Base-by-base conservation (phyloP, 2,888 invertebrate genomes). In the Anoncus sp. region DNA sequence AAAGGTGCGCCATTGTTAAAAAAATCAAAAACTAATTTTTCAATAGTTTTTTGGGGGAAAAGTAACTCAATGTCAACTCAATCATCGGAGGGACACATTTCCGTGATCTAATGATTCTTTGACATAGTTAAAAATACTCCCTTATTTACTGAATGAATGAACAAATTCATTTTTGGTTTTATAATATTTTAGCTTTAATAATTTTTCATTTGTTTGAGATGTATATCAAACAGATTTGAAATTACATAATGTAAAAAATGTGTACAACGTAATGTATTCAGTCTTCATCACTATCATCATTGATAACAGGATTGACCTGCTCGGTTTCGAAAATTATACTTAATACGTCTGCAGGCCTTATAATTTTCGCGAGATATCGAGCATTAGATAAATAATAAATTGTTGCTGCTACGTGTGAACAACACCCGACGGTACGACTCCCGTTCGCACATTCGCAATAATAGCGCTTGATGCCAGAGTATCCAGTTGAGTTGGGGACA, bases 361-460 rank as follows among this genome's bases (percentile, higher is more conserved):
- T 6, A 22, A 73, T 77, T 66, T 51, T 51, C 0, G 49, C 43
- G 7, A 65, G 35, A 59, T 51, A 66, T 45, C 66, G 53, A 14
- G 31, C 72, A 43, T 75, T 49, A 22, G 75, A 47, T 27, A 75
- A 49, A 51, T 70, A 62, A 62, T 45, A 75, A 53, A 70, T 70
- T 2, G 59, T 43, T 43, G 43, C 43, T 43, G 14, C 43, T 43
- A 43, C 43, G 43, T 43, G 43, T 43, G 43, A 43, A 20, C 60
- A 74, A 16, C 74, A 74, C 18, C 75, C 75, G 9, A 60, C 49
- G 24, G 63, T 75, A 31, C 16, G 49, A 14, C n/a, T 45, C 3
- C 70, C 70, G 49, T 53, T 75, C 12, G 53, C 55, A 70, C 70
- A 76, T 24, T 76, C 65, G 31, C 76, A 72, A 38, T 43, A 22